Evolutionary conservation across 2,113 vertebrate genomes (phyloP), one percentile per base, ranked within the genome.

Genomic region (Sapajus apella): DNA sequence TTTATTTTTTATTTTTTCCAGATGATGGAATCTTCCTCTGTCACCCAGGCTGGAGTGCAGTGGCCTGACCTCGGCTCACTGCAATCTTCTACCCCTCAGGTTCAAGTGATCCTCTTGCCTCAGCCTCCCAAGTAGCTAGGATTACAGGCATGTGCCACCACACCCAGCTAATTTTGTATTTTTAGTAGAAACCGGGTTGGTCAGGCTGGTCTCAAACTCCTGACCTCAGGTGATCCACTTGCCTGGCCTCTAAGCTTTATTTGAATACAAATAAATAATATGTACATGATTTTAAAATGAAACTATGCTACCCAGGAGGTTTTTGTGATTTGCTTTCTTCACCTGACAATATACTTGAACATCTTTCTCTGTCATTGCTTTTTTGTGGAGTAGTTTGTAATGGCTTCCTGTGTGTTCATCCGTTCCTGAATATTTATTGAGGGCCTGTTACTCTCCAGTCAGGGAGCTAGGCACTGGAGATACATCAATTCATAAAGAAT

Each of bases 361-460:
- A 77, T 66, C 72, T 90, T 75, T 91, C 84, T 82, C 61, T 92
- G 66, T 20, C 37, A 43, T 32, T 94, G 52, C 17, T 77, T 30
- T 87, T 92, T 55, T 88, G 35, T 58, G 43, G 83, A 90, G 56
- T 89, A 79, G 90, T 96, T 91, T 93, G 40, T 83, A 92, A 87
- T 84, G 84, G 47, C 64, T 92, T 96, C 75, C 73, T 76, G 80
- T 14, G 89, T 58, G 75, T 76, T 86, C 23, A 92, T 40, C 6
- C 9, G 10, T 13, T 90, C 72, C 84, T 90, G 61, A 97, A 73
- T 94, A 96, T 87, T 91, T 95, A 80, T 40, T 17, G 32, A 85
- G n/a, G 35, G 40, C 50, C 83, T 87, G 20, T 50, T 68, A 50
- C 45, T 83, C 72, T 91, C 30, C 45, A 91, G 21, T 47, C 9